phyloP scores from a whole-genome alignment of 1,140 invertebrate genomes.

The Dendroctonus valens region DNA sequence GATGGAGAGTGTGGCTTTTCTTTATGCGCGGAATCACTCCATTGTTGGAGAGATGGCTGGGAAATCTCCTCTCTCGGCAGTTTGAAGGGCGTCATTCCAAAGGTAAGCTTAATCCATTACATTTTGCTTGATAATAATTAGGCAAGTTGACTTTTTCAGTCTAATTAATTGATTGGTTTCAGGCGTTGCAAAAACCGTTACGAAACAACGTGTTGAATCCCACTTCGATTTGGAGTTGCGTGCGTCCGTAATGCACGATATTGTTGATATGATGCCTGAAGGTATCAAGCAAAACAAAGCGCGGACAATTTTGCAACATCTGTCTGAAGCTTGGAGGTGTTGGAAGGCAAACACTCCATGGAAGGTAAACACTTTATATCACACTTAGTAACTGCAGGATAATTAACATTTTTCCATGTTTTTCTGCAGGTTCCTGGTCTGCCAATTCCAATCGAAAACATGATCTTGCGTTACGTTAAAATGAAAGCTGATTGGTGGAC shows the following conservation, averaged over 20 bases:
- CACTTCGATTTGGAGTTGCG: slow-evolving; percentile 98
- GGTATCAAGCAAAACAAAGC: slow-evolving; percentile 99
- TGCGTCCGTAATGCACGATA: slow-evolving; percentile 99
- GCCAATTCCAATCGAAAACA: slow-evolving; percentile 99
- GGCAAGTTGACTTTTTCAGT: background rate
- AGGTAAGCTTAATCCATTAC: slow-evolving; percentile 24
- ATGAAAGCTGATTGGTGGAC: slow-evolving; percentile 99
- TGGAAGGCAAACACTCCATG: slow-evolving; percentile 99
- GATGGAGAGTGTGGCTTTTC: slow-evolving; percentile 99
- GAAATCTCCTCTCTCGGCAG: slow-evolving; percentile 95
- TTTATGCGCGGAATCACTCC: slow-evolving; percentile 99
- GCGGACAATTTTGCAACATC: slow-evolving; percentile 96
- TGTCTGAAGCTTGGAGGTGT: slow-evolving; percentile 98
- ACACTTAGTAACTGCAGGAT: too few relatives aligned
- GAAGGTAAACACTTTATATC: slow-evolving; percentile 66
- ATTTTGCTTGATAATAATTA: too few relatives aligned
- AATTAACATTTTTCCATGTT: background rate
- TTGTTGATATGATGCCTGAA: slow-evolving; percentile 99
- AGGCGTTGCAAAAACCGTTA: slow-evolving; percentile 97
- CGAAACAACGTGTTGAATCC: slow-evolving; percentile 98
- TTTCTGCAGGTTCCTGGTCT: slow-evolving; percentile 81
- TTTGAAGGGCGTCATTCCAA: slow-evolving; percentile 99
- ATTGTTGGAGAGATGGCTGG: slow-evolving; percentile 95
- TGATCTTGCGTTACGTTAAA: slow-evolving; percentile 99
- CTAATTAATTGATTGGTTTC: slow-evolving; percentile 46